A percentile compares a stretch with the other conserved stretches of the same genome.
Evolutionary conservation across 2,113 vertebrate genomes (phyloP).

Genomic region (Rallus limicola): DNA sequence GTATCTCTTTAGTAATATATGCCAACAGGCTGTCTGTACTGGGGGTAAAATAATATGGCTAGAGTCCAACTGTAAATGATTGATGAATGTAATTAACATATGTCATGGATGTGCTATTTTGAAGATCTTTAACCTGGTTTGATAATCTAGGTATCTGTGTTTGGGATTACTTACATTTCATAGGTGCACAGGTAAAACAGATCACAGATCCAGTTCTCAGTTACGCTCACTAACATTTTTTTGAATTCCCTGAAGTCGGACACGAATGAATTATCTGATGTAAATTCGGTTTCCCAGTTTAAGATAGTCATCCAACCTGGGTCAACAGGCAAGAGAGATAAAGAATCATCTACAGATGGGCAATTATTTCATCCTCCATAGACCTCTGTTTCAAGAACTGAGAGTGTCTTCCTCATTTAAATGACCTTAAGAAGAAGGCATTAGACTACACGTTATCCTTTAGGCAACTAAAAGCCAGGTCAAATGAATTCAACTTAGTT

Average conservation of each 20-base stretch:
- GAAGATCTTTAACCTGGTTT: not conserved
- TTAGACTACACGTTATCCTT: not conserved
- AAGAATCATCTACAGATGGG: not conserved
- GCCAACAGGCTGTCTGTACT: not conserved
- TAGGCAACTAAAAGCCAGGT: not conserved
- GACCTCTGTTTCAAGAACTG: not conserved
- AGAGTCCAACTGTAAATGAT: not conserved
- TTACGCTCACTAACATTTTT: not conserved
- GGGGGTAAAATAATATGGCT: not conserved
- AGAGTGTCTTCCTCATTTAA: not conserved
- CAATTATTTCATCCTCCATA: not conserved
- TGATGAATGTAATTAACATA: accelerated
- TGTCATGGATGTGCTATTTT: accelerated
- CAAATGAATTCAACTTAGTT: not conserved
- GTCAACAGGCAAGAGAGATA: not conserved
- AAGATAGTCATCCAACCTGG: not conserved
- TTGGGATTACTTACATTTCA: not conserved
- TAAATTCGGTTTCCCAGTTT: not conserved
- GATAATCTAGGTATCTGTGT: not conserved
- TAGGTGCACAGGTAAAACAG: not conserved
- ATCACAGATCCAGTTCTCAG: not conserved
- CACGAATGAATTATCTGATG: not conserved
- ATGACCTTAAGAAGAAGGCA: not conserved
- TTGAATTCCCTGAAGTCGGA: not conserved
- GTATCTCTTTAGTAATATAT: not conserved